Conservation (phyloP, 2,888 invertebrate species). For the Itoplectis maculator region DNA sequence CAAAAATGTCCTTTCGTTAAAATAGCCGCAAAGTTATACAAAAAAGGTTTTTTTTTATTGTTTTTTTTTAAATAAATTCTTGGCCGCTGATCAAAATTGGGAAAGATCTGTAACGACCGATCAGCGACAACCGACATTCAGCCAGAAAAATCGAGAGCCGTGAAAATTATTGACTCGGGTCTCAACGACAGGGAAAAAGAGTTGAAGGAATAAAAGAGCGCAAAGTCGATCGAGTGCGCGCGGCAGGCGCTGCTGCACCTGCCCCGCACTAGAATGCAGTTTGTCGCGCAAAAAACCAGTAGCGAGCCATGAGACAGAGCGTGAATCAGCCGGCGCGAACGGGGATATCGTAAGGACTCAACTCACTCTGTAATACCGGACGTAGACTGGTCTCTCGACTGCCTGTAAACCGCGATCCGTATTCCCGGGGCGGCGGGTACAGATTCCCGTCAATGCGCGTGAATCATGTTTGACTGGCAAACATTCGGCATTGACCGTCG, state of each 20-base stretch:
- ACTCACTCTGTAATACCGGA: conserved; percentile 61
- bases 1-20: too few relatives aligned
- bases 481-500: conserved; percentile 74
- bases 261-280: conserved; percentile 19
- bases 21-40: too few relatives aligned
- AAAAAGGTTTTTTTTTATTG: too few relatives aligned
- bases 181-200: too few relatives aligned
- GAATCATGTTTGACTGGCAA: conserved; percentile 77
- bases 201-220: not conserved
- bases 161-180: not conserved
- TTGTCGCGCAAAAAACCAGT: not conserved
- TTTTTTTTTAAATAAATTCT: too few relatives aligned
- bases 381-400: conserved; percentile 56
- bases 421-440: conserved; percentile 41
- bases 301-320: not conserved
- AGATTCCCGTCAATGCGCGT: conserved; percentile 77
- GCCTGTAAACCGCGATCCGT: conserved; percentile 19
- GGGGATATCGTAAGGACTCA: not conserved
- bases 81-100: too few relatives aligned
- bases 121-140: too few relatives aligned
- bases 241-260: too few relatives aligned
- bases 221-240: not conserved
- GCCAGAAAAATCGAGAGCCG: not conserved
- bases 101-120: too few relatives aligned
- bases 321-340: conserved; percentile 5